A percentile compares a stretch with the other conserved stretches of the same genome.
Conservation (phyloP, 2,797 vertebrate genomes). For the Calcarius lapponicus region DNA sequence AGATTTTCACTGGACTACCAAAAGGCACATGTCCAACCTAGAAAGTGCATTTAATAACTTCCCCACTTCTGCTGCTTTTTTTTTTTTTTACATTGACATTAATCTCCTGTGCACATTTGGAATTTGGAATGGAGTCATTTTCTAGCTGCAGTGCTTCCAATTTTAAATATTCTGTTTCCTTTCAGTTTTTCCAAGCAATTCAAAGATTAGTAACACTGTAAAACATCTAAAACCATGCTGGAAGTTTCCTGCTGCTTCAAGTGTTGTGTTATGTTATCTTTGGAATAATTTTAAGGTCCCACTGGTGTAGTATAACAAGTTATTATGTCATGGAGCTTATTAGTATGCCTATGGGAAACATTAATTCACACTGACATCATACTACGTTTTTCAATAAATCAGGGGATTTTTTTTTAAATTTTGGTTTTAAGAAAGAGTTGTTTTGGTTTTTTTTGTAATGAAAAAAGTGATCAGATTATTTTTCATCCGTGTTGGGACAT, state of each 20-base stretch:
- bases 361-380: constrained; percentile 80
- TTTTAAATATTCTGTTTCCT: constrained; percentile 78
- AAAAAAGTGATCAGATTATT: constrained; percentile 43
- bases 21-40: constrained; percentile 37
- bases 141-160: constrained; percentile 69
- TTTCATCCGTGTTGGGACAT: not conserved
- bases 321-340: constrained; percentile 85
- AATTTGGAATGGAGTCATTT: constrained; percentile 77
- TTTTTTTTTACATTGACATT: constrained; percentile 37
- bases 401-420: not conserved
- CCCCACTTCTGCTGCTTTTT: constrained; percentile 24
- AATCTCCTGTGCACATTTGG: constrained; percentile 75
- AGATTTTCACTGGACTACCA: constrained; percentile 30
- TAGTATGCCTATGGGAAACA: constrained; percentile 80
- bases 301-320: constrained; percentile 80
- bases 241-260: constrained; percentile 87
- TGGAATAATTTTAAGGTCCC: constrained; percentile 85
- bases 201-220: constrained; percentile 88
- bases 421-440: constrained; percentile 38
- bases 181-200: constrained; percentile 77
- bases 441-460: not conserved
- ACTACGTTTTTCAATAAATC: constrained; percentile 75
- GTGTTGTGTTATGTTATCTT: constrained; percentile 89
- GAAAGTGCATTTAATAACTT: constrained; percentile 39
- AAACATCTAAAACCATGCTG: constrained; percentile 85